Percentiles rank a stretch among this genome's conserved stretches.
These are phyloP conservation scores for Atherinomorus stipes DNA, from an alignment of 2,113 vertebrate species.

Conservation along the genomic window DNA sequence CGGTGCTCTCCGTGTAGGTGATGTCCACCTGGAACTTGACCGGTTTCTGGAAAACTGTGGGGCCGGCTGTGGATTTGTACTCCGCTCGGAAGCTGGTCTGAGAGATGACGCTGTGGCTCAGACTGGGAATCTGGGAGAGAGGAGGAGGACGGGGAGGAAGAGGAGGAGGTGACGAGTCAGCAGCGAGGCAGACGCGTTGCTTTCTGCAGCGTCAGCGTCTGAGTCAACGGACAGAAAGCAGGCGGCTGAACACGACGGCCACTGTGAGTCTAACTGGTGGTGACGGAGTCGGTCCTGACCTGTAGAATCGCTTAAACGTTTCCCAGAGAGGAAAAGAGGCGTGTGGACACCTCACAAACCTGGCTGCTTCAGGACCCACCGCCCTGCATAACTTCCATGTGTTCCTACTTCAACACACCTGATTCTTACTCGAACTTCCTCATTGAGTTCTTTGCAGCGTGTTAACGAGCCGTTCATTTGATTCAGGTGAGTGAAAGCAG, in stretches of 20 bases:
- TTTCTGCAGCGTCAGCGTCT: background rate
- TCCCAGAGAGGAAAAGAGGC: no score
- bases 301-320: no score
- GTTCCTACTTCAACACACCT: no score
- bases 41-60: conserved; percentile 98
- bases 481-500: no score
- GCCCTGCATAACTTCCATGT: no score
- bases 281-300: no score
- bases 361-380: no score
- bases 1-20: conserved; percentile 95
- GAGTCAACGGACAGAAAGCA: background rate
- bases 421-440: no score
- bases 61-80: conserved; percentile 96
- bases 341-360: no score
- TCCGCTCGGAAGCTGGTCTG: conserved; percentile 99
- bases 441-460: no score
- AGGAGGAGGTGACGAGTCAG: conserved; percentile 17
- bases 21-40: conserved; percentile 99
- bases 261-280: no score
- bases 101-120: conserved; percentile 99
- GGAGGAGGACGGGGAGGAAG: background rate
- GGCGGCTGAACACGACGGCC: background rate
- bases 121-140: conserved; percentile 89
- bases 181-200: background rate
- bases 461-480: no score